Percentiles rank a stretch among this genome's conserved stretches.
Conservation (phyloP, 64 coral and sea anemone genomes). For the Montipora cactus region DNA sequence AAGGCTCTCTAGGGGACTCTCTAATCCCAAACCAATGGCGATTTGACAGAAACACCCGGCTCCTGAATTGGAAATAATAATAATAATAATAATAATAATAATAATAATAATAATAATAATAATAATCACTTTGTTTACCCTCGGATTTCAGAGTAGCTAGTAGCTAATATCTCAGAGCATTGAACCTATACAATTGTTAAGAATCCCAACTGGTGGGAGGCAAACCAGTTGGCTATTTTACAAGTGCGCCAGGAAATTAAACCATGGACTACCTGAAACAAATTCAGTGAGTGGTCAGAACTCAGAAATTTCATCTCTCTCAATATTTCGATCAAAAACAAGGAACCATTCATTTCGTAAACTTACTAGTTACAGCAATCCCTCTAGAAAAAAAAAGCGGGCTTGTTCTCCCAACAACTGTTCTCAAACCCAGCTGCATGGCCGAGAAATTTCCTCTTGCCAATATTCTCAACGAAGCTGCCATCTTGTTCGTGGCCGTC, state of each 20-base stretch:
- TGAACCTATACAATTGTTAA: too few species aligned
- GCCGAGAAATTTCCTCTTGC: slow-evolving; percentile 19
- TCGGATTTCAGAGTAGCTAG: too few species aligned
- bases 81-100: too few species aligned
- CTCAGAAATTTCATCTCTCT: neutral
- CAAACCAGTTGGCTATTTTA: too few species aligned
- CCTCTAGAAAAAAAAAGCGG: slow-evolving; percentile 2
- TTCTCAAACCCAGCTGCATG: slow-evolving; percentile 25
- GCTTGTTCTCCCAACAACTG: neutral
- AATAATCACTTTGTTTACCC: too few species aligned
- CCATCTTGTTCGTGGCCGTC: neutral
- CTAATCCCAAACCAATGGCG: neutral
- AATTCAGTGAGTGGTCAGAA: too few species aligned
- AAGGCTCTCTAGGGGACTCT: too few species aligned
- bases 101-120: too few species aligned
- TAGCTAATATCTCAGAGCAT: too few species aligned
- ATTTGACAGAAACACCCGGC: neutral
- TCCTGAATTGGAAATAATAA: neutral
- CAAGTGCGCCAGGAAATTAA: too few species aligned
- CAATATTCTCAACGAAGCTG: slow-evolving; percentile 18
- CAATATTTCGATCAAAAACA: neutral
- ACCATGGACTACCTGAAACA: too few species aligned
- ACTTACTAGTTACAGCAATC: slow-evolving; percentile 21
- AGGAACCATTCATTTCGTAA: neutral
- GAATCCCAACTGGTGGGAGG: too few species aligned